A percentile compares a stretch with the other conserved stretches of the same genome.
Evolutionary conservation across 2,797 vertebrate species (phyloP).

Genomic region (Peromyscus nudipes): DNA sequence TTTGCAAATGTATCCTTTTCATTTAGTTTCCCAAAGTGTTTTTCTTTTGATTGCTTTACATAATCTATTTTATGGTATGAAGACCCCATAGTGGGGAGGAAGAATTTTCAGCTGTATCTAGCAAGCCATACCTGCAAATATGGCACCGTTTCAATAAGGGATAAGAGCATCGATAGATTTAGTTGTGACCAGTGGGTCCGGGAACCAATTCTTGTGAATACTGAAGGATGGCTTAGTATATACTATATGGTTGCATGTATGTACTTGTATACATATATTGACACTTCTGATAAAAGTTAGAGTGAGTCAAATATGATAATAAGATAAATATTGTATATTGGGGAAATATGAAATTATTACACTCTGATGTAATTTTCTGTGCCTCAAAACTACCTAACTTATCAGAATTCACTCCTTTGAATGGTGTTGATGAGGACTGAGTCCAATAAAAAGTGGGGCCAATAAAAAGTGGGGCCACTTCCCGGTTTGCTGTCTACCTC

Average conservation of each 20-base stretch:
- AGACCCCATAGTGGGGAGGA: not conserved
- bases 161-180: not conserved
- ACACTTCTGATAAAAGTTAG: not conserved
- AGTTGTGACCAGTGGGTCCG: too few species aligned
- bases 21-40: conserved; percentile 10
- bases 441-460: not conserved
- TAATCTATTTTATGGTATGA: not conserved
- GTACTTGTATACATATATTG: not conserved
- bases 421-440: not conserved
- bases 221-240: not conserved
- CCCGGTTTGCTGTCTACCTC: not conserved
- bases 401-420: not conserved
- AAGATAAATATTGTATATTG: not conserved
- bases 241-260: not conserved
- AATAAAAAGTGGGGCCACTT: not conserved
- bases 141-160: not conserved
- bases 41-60: not conserved
- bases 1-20: not conserved
- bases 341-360: not conserved
- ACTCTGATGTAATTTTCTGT: not conserved
- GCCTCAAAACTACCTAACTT: not conserved
- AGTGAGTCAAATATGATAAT: not conserved
- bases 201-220: not conserved
- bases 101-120: not conserved
- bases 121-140: not conserved